Evolutionary conservation across 2,797 vertebrate genomes (phyloP).

Genomic region (Cheirogaleus major): DNA sequence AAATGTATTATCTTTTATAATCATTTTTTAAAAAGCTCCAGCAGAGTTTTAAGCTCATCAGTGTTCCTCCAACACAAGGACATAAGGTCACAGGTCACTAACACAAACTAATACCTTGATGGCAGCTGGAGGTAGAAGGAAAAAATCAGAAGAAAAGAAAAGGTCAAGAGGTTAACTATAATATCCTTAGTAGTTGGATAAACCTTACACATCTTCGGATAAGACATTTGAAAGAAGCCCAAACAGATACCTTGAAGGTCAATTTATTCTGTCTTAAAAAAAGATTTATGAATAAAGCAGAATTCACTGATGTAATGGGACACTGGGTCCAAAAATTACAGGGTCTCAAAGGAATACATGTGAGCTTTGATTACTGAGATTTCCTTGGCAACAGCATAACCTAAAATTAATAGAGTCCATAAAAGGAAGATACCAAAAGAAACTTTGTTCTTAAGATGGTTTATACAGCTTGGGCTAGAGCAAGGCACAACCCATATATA

Average conservation of each 20-base stretch:
- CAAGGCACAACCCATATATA: slow-evolving; percentile 64
- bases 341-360: slow-evolving; percentile 13
- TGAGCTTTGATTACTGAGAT: slow-evolving; percentile 48
- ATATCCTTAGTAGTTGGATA: not conserved
- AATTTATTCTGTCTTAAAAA: not conserved
- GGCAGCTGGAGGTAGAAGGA: not conserved
- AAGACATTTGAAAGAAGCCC: not conserved
- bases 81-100: not conserved
- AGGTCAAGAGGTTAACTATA: not conserved
- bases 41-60: not conserved
- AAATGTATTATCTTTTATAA: not conserved
- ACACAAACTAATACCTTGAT: not conserved
- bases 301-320: not conserved
- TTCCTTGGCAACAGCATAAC: slow-evolving; percentile 58
- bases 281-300: slow-evolving; percentile 18
- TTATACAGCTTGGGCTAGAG: slow-evolving; percentile 38
- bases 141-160: not conserved
- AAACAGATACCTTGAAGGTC: not conserved
- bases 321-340: not conserved
- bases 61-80: not conserved
- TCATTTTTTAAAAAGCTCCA: not conserved
- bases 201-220: not conserved
- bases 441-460: slow-evolving; percentile 54
- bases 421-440: slow-evolving; percentile 70
- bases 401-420: slow-evolving; percentile 61